Conservation (phyloP, 2,797 vertebrate species). For the Tarsius wallacei region DNA sequence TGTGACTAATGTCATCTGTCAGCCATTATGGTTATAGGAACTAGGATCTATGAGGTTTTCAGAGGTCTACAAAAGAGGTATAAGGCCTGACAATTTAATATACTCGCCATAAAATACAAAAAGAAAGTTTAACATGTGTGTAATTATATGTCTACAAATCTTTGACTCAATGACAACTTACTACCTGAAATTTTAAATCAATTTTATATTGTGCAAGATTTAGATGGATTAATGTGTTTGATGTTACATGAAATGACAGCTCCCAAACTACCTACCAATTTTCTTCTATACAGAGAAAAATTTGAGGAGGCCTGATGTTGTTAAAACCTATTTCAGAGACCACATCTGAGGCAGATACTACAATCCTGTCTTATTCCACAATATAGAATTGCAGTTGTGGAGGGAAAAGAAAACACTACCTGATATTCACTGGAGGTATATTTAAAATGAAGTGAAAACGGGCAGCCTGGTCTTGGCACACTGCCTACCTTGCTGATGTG, state of each 20-base stretch:
- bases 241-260: not conserved
- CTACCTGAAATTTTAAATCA: conserved; percentile 25
- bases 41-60: not conserved
- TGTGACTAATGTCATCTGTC: not conserved
- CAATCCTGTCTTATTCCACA: not conserved
- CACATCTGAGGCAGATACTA: not conserved
- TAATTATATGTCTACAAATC: not conserved
- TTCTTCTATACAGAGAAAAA: not conserved
- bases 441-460: conserved; percentile 64
- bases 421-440: conserved; percentile 64
- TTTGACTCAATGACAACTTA: not conserved
- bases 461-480: conserved; percentile 75
- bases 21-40: not conserved
- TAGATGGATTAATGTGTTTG: not conserved
- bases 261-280: not conserved
- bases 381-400: not conserved
- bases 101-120: not conserved
- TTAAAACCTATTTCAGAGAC: conserved; percentile 19
- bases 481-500: conserved; percentile 79
- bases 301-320: not conserved
- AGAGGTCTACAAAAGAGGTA: not conserved
- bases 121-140: not conserved
- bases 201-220: not conserved
- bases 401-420: not conserved
- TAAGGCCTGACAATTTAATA: not conserved